Base-by-base conservation (phyloP, 2,888 invertebrate species). In the Scrobipalpa atriplicella region DNA sequence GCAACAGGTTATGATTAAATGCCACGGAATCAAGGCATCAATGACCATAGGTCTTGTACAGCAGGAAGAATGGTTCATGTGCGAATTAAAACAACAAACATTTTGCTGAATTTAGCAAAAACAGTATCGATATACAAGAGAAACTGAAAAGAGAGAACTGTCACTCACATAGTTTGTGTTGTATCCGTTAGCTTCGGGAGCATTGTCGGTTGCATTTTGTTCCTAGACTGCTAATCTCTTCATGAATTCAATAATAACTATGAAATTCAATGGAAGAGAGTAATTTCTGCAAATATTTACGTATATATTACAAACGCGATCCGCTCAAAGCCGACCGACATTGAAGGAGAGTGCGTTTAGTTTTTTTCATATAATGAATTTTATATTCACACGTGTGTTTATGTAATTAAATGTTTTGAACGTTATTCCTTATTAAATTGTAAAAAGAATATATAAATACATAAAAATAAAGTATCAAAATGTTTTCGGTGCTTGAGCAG, bases 81-180 rank as follows among this genome's bases (percentile, higher is more conserved):
- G 13, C 41, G 13, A 61, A 41, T 21, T 41, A 11, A 8, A 41
- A 61, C 16, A 61, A 19, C 19, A 61, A 58, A 19, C 41, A 41
- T 61, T 19, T 13, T n/a, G 19, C 38, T 36, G 16, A 38, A 60
- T 39, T 60, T 41, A 41, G 19, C 18, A 51, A 60, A 21, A 67
- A 65, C 38, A 65, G 36, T 38, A 60, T 1, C 2, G 21, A 52
- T 52, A 52, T 64, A 41, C 39, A 38, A 65, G 9, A 60, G 54
- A 60, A 66, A 60, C 19, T 19, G 66, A 66, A 67, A 62, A 65
- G 66, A 38, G 60, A 66, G 66, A 68, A 69, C 65, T 75, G 72
- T 78, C 73, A 90, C 92, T 91, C 79, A 93, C 93, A 93, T 90
- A 73, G 89, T 89, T 87, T 93, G 92, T 70, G 89, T 87, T 69